Percentiles rank a stretch among this genome's conserved stretches.
These are phyloP conservation scores for Oreocharis arfaki DNA, from an alignment of 2,113 vertebrate genomes.

Conservation along the genomic window DNA sequence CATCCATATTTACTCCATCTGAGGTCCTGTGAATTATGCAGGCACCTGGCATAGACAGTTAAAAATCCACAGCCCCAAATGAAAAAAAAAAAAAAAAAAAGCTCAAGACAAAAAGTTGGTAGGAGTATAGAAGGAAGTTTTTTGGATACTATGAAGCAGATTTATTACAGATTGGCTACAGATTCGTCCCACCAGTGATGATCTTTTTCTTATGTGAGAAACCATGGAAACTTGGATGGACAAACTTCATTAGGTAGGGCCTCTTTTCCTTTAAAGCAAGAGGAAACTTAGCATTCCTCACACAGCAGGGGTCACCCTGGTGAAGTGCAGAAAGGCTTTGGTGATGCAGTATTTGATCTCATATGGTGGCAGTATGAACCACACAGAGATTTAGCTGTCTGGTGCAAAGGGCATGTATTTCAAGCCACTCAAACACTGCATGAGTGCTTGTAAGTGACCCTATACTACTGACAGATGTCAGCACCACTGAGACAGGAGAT, in stretches of 20 bases:
- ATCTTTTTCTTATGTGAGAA: background rate
- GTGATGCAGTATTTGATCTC: slow-evolving; percentile 36
- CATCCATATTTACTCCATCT: background rate
- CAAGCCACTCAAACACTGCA: background rate
- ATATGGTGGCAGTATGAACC: background rate
- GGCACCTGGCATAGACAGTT: background rate
- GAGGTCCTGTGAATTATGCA: background rate
- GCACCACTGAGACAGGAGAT: background rate
- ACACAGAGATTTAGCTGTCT: background rate
- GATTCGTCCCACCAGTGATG: background rate
- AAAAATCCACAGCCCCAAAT: background rate
- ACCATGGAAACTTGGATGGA: slow-evolving; percentile 32
- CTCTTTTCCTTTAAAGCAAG: slow-evolving; percentile 19
- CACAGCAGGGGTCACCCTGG: slow-evolving; percentile 16
- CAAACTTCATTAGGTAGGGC: background rate
- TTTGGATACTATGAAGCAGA: background rate
- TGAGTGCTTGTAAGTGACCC: background rate
- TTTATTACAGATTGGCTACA: background rate
- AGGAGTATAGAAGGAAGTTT: background rate
- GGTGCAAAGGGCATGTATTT: slow-evolving; percentile 18
- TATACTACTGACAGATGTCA: background rate
- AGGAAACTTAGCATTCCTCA: slow-evolving; percentile 36
- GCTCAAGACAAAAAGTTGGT: background rate
- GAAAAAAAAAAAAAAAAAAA: background rate
- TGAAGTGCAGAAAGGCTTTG: slow-evolving; percentile 13